Conservation (phyloP, 2,113 vertebrate species). For the Seriola dumerili region DNA sequence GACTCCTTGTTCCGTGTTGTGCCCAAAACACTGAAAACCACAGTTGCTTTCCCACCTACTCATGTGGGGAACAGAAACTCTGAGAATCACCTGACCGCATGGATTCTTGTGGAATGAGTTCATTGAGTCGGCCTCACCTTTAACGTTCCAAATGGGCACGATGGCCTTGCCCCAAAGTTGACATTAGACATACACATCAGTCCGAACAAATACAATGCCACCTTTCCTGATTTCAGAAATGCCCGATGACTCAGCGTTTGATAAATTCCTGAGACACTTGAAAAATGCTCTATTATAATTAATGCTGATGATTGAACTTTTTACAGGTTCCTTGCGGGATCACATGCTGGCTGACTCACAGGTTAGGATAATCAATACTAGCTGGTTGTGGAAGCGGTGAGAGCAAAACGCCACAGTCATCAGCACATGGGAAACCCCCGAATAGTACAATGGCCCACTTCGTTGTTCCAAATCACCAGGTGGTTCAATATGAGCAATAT, state of each 20-base stretch:
- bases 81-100: slow-evolving; percentile 26
- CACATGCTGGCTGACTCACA: slow-evolving; percentile 55
- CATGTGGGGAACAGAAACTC: slow-evolving; percentile 55
- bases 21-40: slow-evolving; percentile 26
- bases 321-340: slow-evolving; percentile 22
- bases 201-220: neutral
- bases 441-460: slow-evolving; percentile 31
- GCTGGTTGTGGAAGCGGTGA: slow-evolving; percentile 29
- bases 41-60: slow-evolving; percentile 13
- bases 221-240: slow-evolving; percentile 10
- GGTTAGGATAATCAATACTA: slow-evolving; percentile 30
- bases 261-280: neutral
- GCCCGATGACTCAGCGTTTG: neutral
- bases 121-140: slow-evolving; percentile 3
- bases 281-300: neutral
- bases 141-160: neutral
- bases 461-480: slow-evolving; percentile 40
- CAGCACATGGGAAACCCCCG: slow-evolving; percentile 54
- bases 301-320: slow-evolving; percentile 5
- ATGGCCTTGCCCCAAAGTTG: neutral
- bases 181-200: neutral
- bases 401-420: slow-evolving; percentile 38
- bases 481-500: slow-evolving; percentile 36
- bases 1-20: slow-evolving; percentile 11
- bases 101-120: slow-evolving; percentile 16